Base-by-base conservation (phyloP, 2,797 vertebrate genomes). In the Callimico goeldii region DNA sequence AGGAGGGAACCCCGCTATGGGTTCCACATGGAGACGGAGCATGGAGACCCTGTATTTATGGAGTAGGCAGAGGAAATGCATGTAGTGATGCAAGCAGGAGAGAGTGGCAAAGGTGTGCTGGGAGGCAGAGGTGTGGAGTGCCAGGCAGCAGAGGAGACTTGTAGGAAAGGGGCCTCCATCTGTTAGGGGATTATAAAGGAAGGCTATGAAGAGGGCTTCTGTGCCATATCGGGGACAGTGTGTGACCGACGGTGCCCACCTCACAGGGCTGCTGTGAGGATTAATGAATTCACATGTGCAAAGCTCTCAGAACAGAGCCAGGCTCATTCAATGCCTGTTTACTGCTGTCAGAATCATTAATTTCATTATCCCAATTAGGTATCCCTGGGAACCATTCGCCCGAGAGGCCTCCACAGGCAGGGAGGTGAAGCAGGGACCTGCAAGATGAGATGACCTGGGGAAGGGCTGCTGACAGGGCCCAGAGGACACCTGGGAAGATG, bases 171-270 rank as follows among this genome's bases (percentile, higher is more conserved):
- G n/a, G 5, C 12, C 19, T 1, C 2, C 46, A 24, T 8, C 75
- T 92, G 33, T 67, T 19, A 39, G 50, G n/a, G 7, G 3, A 36
- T 87, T 81, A 6, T 12, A 39, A 28, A 85, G 15, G 33, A 0
- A 12, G 20, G 24, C 85, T n/a, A 5, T 0, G 2, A 41, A 39
- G 46, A 55, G 12, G 15, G 11, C 28, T 70, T n/a, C 76, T 55
- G 75, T 50, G 30, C 55, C 75, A 17, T 11, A 5, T 6, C 13
- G 50, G 72, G 83, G 46, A 73, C 48, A 52, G n/a, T 0, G 0
- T 36, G 46, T n/a, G 46, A 28, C 67, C 0, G 0, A 0, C n/a
- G 2, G 12, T 0, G 0, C 28, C 52, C 6, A 5, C 33, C n/a
- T 7, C 41, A 7, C 26, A 2, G 77, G 61, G 50, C 75, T 26